phyloP scores from a whole-genome alignment of 2,888 invertebrate genomes.

The Euphydryas editha region DNA sequence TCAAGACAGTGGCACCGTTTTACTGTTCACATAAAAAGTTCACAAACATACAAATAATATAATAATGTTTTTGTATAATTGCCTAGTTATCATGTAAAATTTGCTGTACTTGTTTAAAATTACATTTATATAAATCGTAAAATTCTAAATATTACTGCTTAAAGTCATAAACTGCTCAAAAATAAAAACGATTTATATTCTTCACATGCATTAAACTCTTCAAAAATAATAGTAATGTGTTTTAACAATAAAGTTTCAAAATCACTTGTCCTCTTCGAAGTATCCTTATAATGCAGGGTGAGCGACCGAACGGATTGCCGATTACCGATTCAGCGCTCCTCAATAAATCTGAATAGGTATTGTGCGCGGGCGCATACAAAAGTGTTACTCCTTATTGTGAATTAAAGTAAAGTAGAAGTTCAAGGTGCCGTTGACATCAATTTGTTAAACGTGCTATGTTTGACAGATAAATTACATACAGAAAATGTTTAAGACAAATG shows the following conservation, averaged over 20 bases:
- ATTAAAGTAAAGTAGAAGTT: conserved; percentile 64
- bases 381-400: conserved; percentile 63
- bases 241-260: conserved; percentile 46
- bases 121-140: background rate
- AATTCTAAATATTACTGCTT: background rate
- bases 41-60: too few relatives aligned
- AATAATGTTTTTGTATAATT: too few relatives aligned
- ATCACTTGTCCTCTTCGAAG: conserved; percentile 50
- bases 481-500: background rate
- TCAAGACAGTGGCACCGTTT: too few relatives aligned
- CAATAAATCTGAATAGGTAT: conserved; percentile 75
- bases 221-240: conserved; percentile 10
- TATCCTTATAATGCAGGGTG: conserved; percentile 61
- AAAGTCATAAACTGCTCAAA: background rate
- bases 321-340: conserved; percentile 68
- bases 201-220: background rate
- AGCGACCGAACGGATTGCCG: conserved; percentile 64
- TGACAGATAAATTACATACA: conserved; percentile 38
- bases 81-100: too few relatives aligned
- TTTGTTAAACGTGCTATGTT: conserved; percentile 50
- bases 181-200: background rate
- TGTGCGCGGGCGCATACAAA: conserved; percentile 73
- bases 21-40: too few relatives aligned
- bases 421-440: conserved; percentile 69
- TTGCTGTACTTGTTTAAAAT: background rate